Evolutionary conservation across 1,140 invertebrate species (phyloP).

Genomic region (Drosophila burlai): DNA sequence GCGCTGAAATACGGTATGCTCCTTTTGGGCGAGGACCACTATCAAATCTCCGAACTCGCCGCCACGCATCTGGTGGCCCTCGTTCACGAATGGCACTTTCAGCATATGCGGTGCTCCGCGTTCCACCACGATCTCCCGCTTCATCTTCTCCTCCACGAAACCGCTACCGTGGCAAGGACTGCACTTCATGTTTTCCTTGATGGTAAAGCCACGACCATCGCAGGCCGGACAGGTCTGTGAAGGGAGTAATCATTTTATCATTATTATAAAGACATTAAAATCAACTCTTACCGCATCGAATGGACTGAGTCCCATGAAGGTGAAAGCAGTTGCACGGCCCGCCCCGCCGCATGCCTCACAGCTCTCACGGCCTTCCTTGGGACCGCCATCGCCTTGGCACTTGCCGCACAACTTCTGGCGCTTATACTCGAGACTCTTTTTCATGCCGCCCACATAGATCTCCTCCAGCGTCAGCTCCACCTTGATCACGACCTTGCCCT

Average conservation of each 20-base stretch:
- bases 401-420: conserved; percentile 92
- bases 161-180: conserved; percentile 93
- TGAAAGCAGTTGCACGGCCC: conserved; percentile 62
- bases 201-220: conserved; percentile 90
- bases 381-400: conserved; percentile 94
- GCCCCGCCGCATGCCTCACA: conserved; percentile 65
- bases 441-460: conserved; percentile 94
- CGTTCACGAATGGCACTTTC: conserved; percentile 94
- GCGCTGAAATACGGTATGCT: conserved; percentile 92
- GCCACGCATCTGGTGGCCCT: conserved; percentile 96
- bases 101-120: conserved; percentile 96
- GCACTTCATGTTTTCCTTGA: conserved; percentile 93
- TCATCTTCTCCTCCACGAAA: conserved; percentile 91
- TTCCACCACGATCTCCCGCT: conserved; percentile 95
- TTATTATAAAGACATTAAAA: background rate
- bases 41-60: conserved; percentile 94
- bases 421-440: conserved; percentile 92
- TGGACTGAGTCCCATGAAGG: conserved; percentile 68
- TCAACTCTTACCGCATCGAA: conserved; percentile 56
- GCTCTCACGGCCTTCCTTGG: conserved; percentile 86
- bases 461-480: conserved; percentile 94
- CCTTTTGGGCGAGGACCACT: conserved; percentile 94
- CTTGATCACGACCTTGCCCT: conserved; percentile 69
- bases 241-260: background rate
- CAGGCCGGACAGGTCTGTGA: conserved; percentile 88